phyloP scores from a whole-genome alignment of 1,140 invertebrate genomes.

The Nylanderia fulva region DNA sequence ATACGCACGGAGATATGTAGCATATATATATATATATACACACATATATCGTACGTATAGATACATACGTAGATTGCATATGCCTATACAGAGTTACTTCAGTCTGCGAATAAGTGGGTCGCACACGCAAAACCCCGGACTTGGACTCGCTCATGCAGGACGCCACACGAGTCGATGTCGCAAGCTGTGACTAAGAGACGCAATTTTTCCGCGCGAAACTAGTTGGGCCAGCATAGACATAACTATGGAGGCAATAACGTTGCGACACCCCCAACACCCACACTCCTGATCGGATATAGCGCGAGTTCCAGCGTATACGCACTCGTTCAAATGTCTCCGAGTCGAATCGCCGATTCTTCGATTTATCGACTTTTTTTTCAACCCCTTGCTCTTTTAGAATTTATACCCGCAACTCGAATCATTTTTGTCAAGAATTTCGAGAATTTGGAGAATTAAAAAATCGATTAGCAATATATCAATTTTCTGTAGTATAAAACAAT shows the following conservation, averaged over 20 bases:
- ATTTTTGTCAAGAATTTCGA: neutral
- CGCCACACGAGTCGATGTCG: slow-evolving; percentile 74
- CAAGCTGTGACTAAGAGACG: slow-evolving; percentile 82
- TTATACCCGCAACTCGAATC: neutral
- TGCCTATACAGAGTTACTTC: slow-evolving; percentile 45
- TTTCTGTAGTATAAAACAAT: neutral
- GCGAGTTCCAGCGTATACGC: slow-evolving; percentile 59
- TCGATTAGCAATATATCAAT: neutral
- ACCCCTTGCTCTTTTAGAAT: neutral
- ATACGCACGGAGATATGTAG: neutral
- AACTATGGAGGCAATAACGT: slow-evolving; percentile 78
- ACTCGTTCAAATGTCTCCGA: slow-evolving; percentile 23
- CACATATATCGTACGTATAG: slow-evolving; percentile 8
- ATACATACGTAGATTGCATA: slow-evolving; percentile 11
- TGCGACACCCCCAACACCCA: slow-evolving; percentile 81
- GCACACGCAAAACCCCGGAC: slow-evolving; percentile 75
- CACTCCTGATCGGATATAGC: slow-evolving; percentile 74
- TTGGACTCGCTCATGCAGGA: slow-evolving; percentile 77
- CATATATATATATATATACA: no score
- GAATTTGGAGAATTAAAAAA: neutral
- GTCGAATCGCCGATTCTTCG: neutral
- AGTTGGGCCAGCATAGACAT: slow-evolving; percentile 78
- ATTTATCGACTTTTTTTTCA: neutral
- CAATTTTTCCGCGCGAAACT: slow-evolving; percentile 82
- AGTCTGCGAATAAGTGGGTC: slow-evolving; percentile 75